A percentile compares a stretch with the other conserved stretches of the same genome.
Evolutionary conservation across 2,797 vertebrate genomes (phyloP).

Genomic region (Florisuga fusca): DNA sequence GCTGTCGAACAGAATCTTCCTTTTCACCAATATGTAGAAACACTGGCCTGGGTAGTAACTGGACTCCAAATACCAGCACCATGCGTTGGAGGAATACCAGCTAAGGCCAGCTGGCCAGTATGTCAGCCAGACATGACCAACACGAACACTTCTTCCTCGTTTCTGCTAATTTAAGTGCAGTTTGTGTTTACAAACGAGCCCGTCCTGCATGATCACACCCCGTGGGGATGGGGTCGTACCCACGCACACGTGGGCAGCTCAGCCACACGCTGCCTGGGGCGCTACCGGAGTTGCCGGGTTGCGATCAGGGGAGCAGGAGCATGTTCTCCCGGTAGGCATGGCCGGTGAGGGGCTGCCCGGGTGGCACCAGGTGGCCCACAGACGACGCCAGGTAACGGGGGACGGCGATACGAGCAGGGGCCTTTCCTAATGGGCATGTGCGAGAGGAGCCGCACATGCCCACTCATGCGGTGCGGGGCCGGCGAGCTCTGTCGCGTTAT

Average conservation of each 20-base stretch:
- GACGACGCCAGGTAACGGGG: neutral
- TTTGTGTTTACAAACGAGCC: neutral
- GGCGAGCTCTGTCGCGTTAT: neutral
- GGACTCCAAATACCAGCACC: rapidly evolving
- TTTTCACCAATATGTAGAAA: neutral
- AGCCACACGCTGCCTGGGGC: neutral
- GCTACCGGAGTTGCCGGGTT: neutral
- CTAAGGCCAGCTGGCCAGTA: rapidly evolving
- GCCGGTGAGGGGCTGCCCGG: neutral
- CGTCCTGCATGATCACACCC: neutral
- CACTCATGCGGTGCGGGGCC: slow-evolving; percentile 6
- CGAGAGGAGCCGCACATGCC: slow-evolving; percentile 56
- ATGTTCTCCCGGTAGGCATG: neutral
- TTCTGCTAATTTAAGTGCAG: neutral
- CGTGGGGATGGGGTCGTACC: neutral
- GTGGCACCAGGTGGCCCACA: neutral
- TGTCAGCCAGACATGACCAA: rapidly evolving
- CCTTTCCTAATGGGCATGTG: slow-evolving; percentile 57
- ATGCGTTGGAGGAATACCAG: rapidly evolving
- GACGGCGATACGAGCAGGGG: neutral
- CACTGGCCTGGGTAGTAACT: rapidly evolving
- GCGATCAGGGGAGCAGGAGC: neutral
- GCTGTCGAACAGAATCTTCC: neutral
- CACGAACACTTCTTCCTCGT: rapidly evolving
- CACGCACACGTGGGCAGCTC: neutral